Evolutionary conservation across 2,113 vertebrate genomes (phyloP), one percentile per base, ranked within the genome.

Genomic region (Sitta europaea): DNA sequence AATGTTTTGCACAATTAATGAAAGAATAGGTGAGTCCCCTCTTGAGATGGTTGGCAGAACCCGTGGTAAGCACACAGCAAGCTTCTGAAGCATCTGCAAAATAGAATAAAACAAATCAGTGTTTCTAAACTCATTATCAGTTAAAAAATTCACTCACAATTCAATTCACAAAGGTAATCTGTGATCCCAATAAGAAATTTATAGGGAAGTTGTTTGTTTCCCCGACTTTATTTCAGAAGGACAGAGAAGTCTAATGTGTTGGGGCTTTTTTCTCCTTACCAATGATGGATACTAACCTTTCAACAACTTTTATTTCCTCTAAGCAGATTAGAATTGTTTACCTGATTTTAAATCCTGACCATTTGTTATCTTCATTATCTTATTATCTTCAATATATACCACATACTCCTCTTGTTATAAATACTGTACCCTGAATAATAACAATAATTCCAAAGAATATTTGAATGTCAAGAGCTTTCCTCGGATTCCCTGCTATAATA

Each of bases 11-110:
- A 92, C 68, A 59, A 70, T 90, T 96, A 97, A 87, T 96, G 95
- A 98, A 96, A 78, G 54, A 79, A 76, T 71, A 93, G 85, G 83
- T 72, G 97, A 91, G 78, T 94, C 71, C 83, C 96, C 96, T 96
- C 96, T 96, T 1, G 57, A 92, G 91, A 2, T 73, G 73, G 27
- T 14, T 96, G 96, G 95, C 82, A 92, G 88, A 92, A 93, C 88
- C 61, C 5, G 94, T 63, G 79, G 94, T 87, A 94, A 91, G 72
- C n/a, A 66, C 90, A 77, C 75, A 91, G 76, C 42, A 80, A 75
- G 53, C 77, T 95, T 96, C 92, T 96, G 92, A 95, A 95, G 91
- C 97, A 97, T 97, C 97, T 98, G 86, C 18, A 79, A 95, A 88
- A 92, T 29, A 91, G 92, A 93, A 73, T 19, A 88, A 88, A 59